Base-by-base conservation (phyloP, 1,140 invertebrate species). In the Pinna nobilis region DNA sequence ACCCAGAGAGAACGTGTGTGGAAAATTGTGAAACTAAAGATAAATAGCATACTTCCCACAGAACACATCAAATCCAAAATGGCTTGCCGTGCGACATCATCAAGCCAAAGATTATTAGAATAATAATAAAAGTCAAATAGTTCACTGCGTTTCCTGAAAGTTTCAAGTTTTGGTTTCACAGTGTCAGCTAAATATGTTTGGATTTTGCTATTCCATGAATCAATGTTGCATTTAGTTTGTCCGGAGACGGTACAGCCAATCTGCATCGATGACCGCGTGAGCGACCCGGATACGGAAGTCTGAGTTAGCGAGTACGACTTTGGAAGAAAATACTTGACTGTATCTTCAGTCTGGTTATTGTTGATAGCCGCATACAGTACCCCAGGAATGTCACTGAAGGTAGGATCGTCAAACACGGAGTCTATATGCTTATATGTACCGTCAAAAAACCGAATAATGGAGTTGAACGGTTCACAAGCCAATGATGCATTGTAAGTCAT, bases 1-100 rank as follows among this genome's bases (percentile, higher is more conserved):
- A 85, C 60, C 64, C 73, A 83, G 3, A 82, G 50, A 0, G 80
- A 81, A 1, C 76, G 57, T 3, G 80, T 83, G 51, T 84, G 83
- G 13, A 76, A 73, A 41, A 70, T 47, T 57, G 82, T 77, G 61
- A 79, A 84, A 2, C 65, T 50, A 11, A 79, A 72, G 15, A 84
- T 83, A 44, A 83, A 84, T 3, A 73, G 1, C 47, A 83, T 65
- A 50, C 80, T 82, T 1, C 83, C 83, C 0, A 75, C 11, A 3
- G 82, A 77, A 33, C 83, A 67, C 7, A 67, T 25, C 71, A 84
- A 65, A 55, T 84, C 83, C 11, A 51, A 49, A 18, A 79, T 59
- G 2, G 75, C 81, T 66, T 82, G 83, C 5, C 64, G n/a, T 20
- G 41, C 51, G 3, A 77, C 69, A 6, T 78, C 78, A 18, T 55